Percentiles rank a stretch among this genome's conserved stretches.
phyloP scores from a whole-genome alignment of 2,113 vertebrate genomes.

The Campylomormyrus numenius region DNA sequence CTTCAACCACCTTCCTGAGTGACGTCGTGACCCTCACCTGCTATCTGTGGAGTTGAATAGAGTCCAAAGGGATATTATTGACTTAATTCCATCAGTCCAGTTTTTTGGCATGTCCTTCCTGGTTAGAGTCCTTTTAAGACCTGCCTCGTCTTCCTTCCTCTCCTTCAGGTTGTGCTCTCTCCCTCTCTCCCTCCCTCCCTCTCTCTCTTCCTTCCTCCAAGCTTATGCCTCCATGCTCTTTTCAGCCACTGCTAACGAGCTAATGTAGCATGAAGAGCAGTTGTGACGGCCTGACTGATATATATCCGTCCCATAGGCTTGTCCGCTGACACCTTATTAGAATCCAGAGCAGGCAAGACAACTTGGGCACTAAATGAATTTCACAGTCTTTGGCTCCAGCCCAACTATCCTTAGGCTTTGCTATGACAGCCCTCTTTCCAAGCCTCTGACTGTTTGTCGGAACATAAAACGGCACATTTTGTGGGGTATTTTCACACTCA shows the following conservation, averaged over 20 bases:
- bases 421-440: background rate
- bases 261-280: constrained; percentile 39
- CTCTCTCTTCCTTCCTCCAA: background rate
- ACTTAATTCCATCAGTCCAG: background rate
- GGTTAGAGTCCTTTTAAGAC: background rate
- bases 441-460: background rate
- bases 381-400: constrained; percentile 18
- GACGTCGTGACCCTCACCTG: background rate
- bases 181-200: background rate
- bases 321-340: constrained; percentile 2
- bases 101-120: background rate
- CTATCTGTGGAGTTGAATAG: background rate
- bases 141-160: background rate
- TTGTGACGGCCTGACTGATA: constrained; percentile 20
- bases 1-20: background rate
- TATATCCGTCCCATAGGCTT: background rate
- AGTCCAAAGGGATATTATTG: background rate
- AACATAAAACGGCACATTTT: background rate
- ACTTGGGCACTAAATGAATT: constrained; percentile 20
- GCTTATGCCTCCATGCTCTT: background rate
- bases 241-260: constrained; percentile 22
- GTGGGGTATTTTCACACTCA: background rate
- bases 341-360: constrained; percentile 20
- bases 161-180: background rate
- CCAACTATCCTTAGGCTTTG: constrained; percentile 6